Conservation (phyloP, 1,140 invertebrate species). For the Drosophila athabasca region DNA sequence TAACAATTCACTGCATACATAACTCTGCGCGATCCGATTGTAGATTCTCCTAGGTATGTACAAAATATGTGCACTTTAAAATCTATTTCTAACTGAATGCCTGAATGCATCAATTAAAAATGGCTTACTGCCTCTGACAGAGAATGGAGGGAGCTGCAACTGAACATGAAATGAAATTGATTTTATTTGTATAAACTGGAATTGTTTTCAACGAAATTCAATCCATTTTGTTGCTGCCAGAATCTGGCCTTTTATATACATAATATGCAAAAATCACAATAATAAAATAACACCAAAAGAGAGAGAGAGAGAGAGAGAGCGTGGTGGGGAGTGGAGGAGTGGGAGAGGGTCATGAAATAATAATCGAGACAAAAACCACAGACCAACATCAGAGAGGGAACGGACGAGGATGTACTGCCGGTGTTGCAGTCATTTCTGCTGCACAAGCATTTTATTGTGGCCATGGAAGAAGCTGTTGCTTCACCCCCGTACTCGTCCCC, state of each 20-base stretch:
- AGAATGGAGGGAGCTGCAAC: constrained; percentile 2
- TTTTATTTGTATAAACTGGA: constrained; percentile 53
- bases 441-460: constrained; percentile 42
- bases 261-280: constrained; percentile 41
- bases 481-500: too few relatives aligned
- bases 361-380: constrained; percentile 32
- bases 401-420: not conserved
- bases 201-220: constrained; percentile 31
- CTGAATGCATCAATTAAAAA: constrained; percentile 29
- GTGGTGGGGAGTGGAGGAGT: not conserved
- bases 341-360: not conserved
- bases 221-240: constrained; percentile 11
- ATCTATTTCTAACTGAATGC: not conserved
- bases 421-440: constrained; percentile 31
- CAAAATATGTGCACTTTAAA: not conserved
- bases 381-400: not conserved
- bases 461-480: constrained; percentile 36
- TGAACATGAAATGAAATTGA: constrained; percentile 45
- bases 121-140: constrained; percentile 31
- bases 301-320: not conserved
- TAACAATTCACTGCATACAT: too few relatives aligned
- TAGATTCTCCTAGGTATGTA: too few relatives aligned
- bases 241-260: constrained; percentile 21
- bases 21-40: too few relatives aligned
- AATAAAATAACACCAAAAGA: constrained; percentile 17